These are phyloP conservation scores for Ceyx melanurus DNA, from an alignment of 2,113 vertebrate species.

Conservation along the genomic window DNA sequence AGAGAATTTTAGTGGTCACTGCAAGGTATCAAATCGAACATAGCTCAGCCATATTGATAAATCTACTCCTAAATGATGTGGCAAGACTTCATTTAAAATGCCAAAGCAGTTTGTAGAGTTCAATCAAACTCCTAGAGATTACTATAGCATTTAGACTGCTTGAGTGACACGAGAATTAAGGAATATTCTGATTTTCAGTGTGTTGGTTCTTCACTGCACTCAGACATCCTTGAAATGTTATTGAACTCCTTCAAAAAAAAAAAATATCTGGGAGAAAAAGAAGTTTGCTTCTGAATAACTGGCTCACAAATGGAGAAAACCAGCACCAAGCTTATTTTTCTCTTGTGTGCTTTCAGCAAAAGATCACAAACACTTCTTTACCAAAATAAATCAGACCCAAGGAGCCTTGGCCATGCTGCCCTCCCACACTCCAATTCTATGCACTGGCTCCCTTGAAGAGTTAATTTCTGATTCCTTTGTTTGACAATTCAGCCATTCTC, in stretches of 20 bases:
- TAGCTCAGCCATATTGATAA: not conserved
- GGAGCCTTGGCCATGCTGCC: not conserved
- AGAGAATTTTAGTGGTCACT: not conserved
- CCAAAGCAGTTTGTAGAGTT: not conserved
- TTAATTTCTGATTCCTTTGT: not conserved
- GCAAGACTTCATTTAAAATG: not conserved
- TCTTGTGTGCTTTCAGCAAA: not conserved
- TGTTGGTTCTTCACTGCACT: not conserved
- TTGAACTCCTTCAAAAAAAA: not conserved
- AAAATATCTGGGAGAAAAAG: not conserved
- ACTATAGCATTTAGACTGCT: not conserved
- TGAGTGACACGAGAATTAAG: accelerated
- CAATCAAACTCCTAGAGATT: not conserved
- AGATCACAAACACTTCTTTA: not conserved
- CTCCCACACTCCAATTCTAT: not conserved
- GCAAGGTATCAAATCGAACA: not conserved
- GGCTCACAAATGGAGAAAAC: not conserved
- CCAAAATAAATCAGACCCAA: not conserved
- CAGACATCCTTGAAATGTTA: not conserved
- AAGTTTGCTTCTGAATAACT: not conserved
- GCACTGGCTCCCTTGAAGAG: not conserved
- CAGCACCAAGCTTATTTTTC: not conserved
- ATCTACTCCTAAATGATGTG: not conserved
- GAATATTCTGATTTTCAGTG: not conserved
- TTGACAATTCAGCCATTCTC: not conserved